Conservation (phyloP, 2,888 invertebrate genomes). For the Melanchra persicariae region DNA sequence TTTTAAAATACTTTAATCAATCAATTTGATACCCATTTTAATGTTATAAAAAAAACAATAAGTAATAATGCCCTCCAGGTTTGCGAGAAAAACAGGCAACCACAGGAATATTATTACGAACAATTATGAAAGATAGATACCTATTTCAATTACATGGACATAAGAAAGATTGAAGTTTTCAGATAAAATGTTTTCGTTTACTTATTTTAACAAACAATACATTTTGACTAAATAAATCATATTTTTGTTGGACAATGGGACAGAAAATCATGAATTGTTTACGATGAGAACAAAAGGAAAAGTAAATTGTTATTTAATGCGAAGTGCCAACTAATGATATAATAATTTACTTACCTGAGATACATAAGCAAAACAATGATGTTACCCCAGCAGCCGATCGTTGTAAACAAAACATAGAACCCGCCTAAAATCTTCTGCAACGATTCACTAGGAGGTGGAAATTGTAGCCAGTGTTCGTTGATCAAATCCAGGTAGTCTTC, state of each 20-base stretch:
- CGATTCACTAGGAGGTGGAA: conserved; percentile 91
- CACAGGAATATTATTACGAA: not conserved
- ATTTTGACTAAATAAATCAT: not conserved
- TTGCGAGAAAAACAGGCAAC: not conserved
- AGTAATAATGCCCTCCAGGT: not conserved
- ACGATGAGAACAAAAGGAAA: not conserved
- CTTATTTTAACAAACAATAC: not conserved
- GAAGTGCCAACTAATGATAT: not conserved
- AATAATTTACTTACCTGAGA: conserved; percentile 89
- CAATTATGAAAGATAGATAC: not conserved
- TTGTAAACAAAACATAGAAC: conserved; percentile 92
- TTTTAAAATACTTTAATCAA: too few relatives aligned
- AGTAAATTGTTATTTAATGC: not conserved
- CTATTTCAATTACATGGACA: not conserved
- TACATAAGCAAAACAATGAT: conserved; percentile 94
- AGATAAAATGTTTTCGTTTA: not conserved
- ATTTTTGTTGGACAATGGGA: not conserved
- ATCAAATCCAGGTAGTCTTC: conserved; percentile 91
- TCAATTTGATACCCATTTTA: not conserved
- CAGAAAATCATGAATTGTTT: not conserved
- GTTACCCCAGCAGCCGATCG: conserved; percentile 93
- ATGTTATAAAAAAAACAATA: not conserved
- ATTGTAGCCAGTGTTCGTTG: conserved; percentile 94
- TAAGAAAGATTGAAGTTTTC: not conserved
- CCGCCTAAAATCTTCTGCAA: conserved; percentile 91